Evolutionary conservation across 2,888 invertebrate species (phyloP), one percentile per base, ranked within the genome.

Genomic region (Diploptera punctata): DNA sequence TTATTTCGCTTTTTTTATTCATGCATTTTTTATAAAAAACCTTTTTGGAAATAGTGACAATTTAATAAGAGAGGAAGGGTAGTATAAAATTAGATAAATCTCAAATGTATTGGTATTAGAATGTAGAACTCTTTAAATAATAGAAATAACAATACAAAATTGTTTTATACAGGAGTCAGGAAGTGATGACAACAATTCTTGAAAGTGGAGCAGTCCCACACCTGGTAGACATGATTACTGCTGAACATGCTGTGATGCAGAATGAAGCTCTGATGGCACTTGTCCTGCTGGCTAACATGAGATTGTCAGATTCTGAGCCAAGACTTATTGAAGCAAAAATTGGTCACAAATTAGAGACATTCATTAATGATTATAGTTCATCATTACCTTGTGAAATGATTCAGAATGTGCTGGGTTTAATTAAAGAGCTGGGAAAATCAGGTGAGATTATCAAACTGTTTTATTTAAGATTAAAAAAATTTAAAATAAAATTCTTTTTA

Each of bases 231-330:
- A 95, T 97, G 96, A 85, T 93, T 76, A 88, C 90, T 3, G 92
- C 93, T 2, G 92, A 93, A 78, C 94, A 95, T 84, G 86, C 91
- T 7, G 89, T 95, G 31, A 97, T 97, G 97, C 93, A 93, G 81
- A 93, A 92, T 80, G 94, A 94, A 83, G 92, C 93, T 0, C 86
- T 93, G 71, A 85, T 91, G 77, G 90, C 93, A 43, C 84, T 94
- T 70, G 90, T 89, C 76, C 86, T 93, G 47, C 83, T 93, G 10
- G 83, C 83, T 33, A 80, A 81, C 0, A 81, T 83, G 62, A 81
- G 81, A 70, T 78, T 82, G 19, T 44, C 74, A 0, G 80, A 81
- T 47, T 76, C 78, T 26, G 78, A 77, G 54, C 68, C 75, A 13
- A 62, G 67, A 52, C 77, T 89, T 0, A 78, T 87, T 72, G 82